These are phyloP conservation scores for Meghimatium bilineatum DNA, from an alignment of 2,888 invertebrate genomes.

Conservation along the genomic window DNA sequence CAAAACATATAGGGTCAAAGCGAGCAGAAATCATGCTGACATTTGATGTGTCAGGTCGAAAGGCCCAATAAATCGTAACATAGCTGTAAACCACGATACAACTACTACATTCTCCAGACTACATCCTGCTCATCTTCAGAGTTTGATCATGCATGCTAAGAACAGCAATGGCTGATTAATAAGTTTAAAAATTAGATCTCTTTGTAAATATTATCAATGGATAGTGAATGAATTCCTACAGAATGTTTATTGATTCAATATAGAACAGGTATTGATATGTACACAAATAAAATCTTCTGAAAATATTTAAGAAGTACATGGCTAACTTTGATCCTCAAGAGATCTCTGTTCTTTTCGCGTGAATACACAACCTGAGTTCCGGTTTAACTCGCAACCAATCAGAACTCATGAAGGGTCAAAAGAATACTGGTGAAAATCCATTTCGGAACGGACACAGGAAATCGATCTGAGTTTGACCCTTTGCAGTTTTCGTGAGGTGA, in stretches of 20 bases:
- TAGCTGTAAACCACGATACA: no score
- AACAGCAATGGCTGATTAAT: no score
- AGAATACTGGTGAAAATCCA: background rate
- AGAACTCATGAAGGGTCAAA: background rate
- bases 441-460: conserved; percentile 1
- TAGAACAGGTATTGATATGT: background rate
- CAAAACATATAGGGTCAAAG: no score
- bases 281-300: background rate
- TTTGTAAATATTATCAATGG: background rate
- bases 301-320: background rate
- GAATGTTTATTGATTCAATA: background rate
- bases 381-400: background rate
- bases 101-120: no score
- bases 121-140: no score
- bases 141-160: no score
- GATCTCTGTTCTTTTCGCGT: background rate
- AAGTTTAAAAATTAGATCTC: no score
- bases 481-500: conserved; percentile 26
- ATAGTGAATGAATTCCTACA: background rate
- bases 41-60: no score
- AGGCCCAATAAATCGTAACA: no score
- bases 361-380: conserved; percentile 1
- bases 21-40: no score
- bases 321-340: background rate
- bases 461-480: conserved; percentile 18